Evolutionary conservation across 92 coral and sea anemone species (phyloP), one percentile per base, ranked within the genome.

Genomic region (Palythoa grandiflora): DNA sequence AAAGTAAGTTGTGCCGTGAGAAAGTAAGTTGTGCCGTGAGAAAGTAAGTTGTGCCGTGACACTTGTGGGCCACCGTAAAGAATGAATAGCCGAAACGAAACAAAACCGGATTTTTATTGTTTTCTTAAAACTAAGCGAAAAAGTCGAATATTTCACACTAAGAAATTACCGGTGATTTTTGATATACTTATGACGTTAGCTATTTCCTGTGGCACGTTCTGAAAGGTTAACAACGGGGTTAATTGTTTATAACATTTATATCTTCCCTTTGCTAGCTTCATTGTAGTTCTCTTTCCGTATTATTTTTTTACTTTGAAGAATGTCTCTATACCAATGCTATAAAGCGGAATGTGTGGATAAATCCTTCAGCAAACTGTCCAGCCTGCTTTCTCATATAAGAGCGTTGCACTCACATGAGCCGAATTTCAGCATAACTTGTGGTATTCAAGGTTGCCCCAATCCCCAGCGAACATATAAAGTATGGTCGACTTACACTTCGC

Each of bases 391-490:
- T 76, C 80, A 76, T 76, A 76, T 76, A n/a, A 76, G 80, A 54
- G 68, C 68, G 0, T 28, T 77, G 7, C 83, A 77, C 28, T 77
- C 83, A 2, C 83, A 54, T 17, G 83, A 54, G 47, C 50, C 83
- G 6, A 54, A 77, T 54, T 77, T 77, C 10, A 53, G 83, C 3
- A 54, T 77, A 19, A 77, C 68, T 35, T 77, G 68, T 57, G 68
- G 68, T 4, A 2, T 77, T 53, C 38, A 77, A 51, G 48, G 83
- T 14, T 77, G 83, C 48, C 59, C 59, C 9, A 54, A 36, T 53
- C 83, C 68, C 19, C 83, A 53, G 17, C 83, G 68, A 53, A 77
- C 39, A 53, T 77, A 77, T 57, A 52, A 53, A 50, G 83, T 77
- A 21, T 77, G 68, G 83, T 77, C 83, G 2, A 53, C 68, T 9